A percentile compares a stretch with the other conserved stretches of the same genome.
phyloP scores from a whole-genome alignment of 2,113 vertebrate species.

The Dascyllus trimaculatus region DNA sequence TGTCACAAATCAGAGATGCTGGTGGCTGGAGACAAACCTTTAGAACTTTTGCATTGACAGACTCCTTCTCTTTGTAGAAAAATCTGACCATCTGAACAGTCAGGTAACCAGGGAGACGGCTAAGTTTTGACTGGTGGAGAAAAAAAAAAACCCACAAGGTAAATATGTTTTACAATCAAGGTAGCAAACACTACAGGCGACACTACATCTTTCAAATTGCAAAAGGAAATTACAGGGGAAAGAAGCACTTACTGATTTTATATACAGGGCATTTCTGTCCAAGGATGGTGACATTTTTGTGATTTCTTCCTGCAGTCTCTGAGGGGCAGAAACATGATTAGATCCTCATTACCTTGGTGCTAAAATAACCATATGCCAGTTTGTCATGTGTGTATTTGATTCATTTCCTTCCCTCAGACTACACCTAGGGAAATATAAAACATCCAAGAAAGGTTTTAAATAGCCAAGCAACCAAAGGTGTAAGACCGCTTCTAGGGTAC shows the following conservation, averaged over 20 bases:
- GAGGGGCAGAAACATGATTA: slow-evolving; percentile 27
- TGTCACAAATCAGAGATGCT: neutral
- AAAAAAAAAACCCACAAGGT: neutral
- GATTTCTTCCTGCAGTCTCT: slow-evolving; percentile 99
- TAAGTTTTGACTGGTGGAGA: slow-evolving; percentile 91
- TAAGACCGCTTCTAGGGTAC: too few relatives aligned
- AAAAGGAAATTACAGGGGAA: neutral
- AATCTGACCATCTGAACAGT: slow-evolving; percentile 99
- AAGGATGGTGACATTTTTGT: slow-evolving; percentile 95
- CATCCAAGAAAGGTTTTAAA: too few relatives aligned
- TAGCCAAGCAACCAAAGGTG: too few relatives aligned
- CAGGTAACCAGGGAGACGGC: slow-evolving; percentile 95
- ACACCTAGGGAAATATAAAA: too few relatives aligned
- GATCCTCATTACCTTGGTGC: neutral
- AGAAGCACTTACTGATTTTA: slow-evolving; percentile 92
- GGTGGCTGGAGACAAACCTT: slow-evolving; percentile 85
- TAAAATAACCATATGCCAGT: neutral
- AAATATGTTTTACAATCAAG: neutral
- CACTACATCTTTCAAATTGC: neutral
- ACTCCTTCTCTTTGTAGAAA: slow-evolving; percentile 99
- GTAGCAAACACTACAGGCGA: too few relatives aligned
- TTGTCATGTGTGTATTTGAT: neutral
- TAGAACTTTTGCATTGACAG: slow-evolving; percentile 99
- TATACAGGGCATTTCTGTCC: slow-evolving; percentile 97
- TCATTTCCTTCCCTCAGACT: too few relatives aligned